phyloP scores from a whole-genome alignment of 2,797 vertebrate genomes.

The Lithobates sylvaticus region DNA sequence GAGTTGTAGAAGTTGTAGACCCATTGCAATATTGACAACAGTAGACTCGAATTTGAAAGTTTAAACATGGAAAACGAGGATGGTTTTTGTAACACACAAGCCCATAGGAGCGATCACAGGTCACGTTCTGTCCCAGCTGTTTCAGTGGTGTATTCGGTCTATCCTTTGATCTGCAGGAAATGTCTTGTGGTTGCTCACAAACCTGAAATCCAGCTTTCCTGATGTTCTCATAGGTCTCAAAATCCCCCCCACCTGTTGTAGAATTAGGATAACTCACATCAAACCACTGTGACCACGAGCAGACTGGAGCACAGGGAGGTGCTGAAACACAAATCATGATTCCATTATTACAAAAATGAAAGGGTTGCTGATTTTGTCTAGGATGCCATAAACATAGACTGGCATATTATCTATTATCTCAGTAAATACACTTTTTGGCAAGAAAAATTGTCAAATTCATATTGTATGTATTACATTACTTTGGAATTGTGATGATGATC shows the following conservation, averaged over 20 bases:
- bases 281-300: slow-evolving; percentile 50
- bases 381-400: too few species aligned
- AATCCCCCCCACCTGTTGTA: slow-evolving; percentile 55
- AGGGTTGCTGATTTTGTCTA: too few species aligned
- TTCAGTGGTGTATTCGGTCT: rapidly evolving
- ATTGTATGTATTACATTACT: too few species aligned
- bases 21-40: too few species aligned
- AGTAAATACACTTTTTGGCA: too few species aligned
- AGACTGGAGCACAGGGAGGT: background rate
- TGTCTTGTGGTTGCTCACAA: slow-evolving; percentile 46
- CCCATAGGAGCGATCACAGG: slow-evolving; percentile 57
- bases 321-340: background rate
- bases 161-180: slow-evolving; percentile 64
- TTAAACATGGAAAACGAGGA: slow-evolving; percentile 55
- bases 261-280: slow-evolving; percentile 54
- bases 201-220: background rate
- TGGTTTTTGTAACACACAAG: slow-evolving; percentile 66
- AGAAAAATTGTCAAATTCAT: too few species aligned
- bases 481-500: too few species aligned
- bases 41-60: slow-evolving; percentile 67
- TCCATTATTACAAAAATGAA: too few species aligned
- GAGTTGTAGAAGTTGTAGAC: background rate
- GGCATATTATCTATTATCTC: too few species aligned
- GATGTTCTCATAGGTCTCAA: slow-evolving; percentile 69
- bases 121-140: slow-evolving; percentile 61